Conservation (phyloP, 1,140 invertebrate genomes). For the Drosophila nasuta region DNA sequence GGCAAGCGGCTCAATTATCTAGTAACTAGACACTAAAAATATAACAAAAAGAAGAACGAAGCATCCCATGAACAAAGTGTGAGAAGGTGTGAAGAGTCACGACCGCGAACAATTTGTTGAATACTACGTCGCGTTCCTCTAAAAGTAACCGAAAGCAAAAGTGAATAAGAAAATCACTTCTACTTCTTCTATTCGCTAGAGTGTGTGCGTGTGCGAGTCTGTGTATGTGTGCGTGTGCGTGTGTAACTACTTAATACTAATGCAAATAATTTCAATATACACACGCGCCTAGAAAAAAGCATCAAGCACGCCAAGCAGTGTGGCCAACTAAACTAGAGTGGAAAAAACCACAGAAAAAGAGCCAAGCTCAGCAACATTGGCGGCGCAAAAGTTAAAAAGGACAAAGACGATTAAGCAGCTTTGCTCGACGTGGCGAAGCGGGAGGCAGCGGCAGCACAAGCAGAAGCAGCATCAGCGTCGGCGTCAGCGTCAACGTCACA, state of each 20-base stretch:
- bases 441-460: slow-evolving; percentile 1
- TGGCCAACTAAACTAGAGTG: slow-evolving; percentile 41
- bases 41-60: slow-evolving; percentile 45
- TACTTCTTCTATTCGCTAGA: neutral
- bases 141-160: slow-evolving; percentile 67
- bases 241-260: slow-evolving; percentile 47
- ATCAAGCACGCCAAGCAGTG: slow-evolving; percentile 37
- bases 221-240: slow-evolving; percentile 1
- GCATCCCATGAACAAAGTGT: slow-evolving; percentile 24
- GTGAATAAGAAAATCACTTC: slow-evolving; percentile 37
- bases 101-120: slow-evolving; percentile 80
- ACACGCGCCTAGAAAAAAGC: slow-evolving; percentile 26
- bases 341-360: slow-evolving; percentile 47
- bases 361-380: slow-evolving; percentile 65
- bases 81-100: slow-evolving; percentile 56
- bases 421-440: slow-evolving; percentile 26
- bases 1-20: slow-evolving; percentile 66
- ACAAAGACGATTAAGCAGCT: slow-evolving; percentile 76
- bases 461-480: neutral
- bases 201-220: neutral
- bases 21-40: slow-evolving; percentile 24
- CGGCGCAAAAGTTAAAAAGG: slow-evolving; percentile 80
- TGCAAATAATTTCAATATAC: slow-evolving; percentile 57
- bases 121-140: slow-evolving; percentile 42
- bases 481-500: slow-evolving; percentile 22